These are phyloP conservation scores for Dicrostonyx torquatus DNA, from an alignment of 2,797 vertebrate species.

Conservation along the genomic window DNA sequence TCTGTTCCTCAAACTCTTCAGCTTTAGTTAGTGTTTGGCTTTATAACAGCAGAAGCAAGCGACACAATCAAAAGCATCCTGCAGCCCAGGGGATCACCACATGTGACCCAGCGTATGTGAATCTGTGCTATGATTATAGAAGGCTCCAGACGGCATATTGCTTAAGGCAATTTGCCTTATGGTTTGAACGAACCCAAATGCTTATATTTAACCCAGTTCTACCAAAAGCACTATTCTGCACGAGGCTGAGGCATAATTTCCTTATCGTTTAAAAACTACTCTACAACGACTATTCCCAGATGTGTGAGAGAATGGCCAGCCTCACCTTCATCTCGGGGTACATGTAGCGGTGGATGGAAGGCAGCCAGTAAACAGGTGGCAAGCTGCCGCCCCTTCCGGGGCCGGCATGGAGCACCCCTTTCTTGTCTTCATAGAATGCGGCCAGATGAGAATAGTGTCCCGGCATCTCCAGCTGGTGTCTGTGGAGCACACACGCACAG, in stretches of 20 bases:
- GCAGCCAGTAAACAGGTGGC: constrained; percentile 91
- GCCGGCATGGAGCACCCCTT: constrained; percentile 92
- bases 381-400: constrained; percentile 89
- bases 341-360: constrained; percentile 96
- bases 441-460: constrained; percentile 98
- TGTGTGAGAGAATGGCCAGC: background rate
- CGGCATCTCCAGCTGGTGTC: constrained; percentile 96
- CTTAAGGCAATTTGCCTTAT: background rate
- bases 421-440: constrained; percentile 99
- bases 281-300: background rate
- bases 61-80: background rate
- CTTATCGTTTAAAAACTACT: background rate
- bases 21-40: background rate
- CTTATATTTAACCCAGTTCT: background rate
- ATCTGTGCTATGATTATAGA: rapidly evolving
- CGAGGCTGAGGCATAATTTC: background rate
- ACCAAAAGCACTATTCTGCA: background rate
- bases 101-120: rapidly evolving
- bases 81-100: too few relatives aligned
- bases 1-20: background rate
- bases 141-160: background rate
- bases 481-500: constrained; percentile 80
- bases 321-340: constrained; percentile 99
- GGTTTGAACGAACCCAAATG: background rate
- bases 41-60: background rate